Evolutionary conservation across 2,797 vertebrate genomes (phyloP).

Genomic region (Parauchenoglanis ngamensis): DNA sequence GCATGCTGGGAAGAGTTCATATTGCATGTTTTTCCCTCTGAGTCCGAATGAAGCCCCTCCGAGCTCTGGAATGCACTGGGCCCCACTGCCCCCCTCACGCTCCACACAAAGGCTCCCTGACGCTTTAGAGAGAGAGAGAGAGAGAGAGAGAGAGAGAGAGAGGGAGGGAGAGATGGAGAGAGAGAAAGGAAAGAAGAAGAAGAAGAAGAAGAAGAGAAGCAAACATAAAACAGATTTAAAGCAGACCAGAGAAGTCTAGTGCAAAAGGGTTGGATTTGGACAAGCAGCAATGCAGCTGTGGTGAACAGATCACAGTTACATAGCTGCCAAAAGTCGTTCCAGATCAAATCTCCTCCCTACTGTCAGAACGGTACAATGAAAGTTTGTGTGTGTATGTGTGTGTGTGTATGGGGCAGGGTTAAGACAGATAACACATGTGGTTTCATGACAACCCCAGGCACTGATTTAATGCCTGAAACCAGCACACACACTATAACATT

Average conservation of each 20-base stretch:
- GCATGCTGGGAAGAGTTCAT: slow-evolving; percentile 71
- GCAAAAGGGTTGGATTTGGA: slow-evolving; percentile 34
- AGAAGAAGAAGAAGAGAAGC: background rate
- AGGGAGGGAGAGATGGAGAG: slow-evolving; percentile 54
- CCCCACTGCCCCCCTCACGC: slow-evolving; percentile 70
- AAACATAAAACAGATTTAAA: slow-evolving; percentile 49
- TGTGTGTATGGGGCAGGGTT: background rate
- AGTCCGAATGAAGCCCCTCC: slow-evolving; percentile 64
- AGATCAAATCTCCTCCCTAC: slow-evolving; percentile 41
- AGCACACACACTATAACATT: background rate
- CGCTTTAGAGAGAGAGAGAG: slow-evolving; percentile 68
- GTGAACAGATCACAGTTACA: slow-evolving; percentile 69
- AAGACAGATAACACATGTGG: slow-evolving; percentile 19
- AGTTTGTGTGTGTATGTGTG: slow-evolving; percentile 10
- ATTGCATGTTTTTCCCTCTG: slow-evolving; percentile 62
- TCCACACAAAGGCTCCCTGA: slow-evolving; percentile 74
- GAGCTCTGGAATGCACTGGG: slow-evolving; percentile 66
- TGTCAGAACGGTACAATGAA: slow-evolving; percentile 4
- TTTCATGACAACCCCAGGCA: slow-evolving; percentile 1
- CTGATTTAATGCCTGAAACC: slow-evolving; percentile 3
- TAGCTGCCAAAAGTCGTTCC: slow-evolving; percentile 61
- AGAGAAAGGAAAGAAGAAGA: slow-evolving; percentile 60
- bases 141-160: slow-evolving; percentile 68
- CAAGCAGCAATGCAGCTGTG: slow-evolving; percentile 66
- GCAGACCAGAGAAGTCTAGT: slow-evolving; percentile 19